These are phyloP conservation scores for Muscina levida DNA, from an alignment of 2,888 invertebrate genomes.

Conservation along the genomic window DNA sequence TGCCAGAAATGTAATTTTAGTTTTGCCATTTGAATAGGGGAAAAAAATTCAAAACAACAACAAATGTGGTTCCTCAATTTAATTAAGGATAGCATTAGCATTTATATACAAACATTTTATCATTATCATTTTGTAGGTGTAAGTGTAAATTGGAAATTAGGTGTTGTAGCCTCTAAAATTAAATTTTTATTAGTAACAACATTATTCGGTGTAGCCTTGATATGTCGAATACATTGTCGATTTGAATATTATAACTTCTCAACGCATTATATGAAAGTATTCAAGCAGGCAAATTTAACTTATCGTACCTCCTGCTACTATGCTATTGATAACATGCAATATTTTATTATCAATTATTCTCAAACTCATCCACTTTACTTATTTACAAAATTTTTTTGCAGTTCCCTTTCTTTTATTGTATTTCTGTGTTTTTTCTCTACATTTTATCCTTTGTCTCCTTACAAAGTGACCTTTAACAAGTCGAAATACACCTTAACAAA, in stretches of 20 bases:
- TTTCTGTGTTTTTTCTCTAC: background rate
- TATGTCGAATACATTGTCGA: too few species aligned
- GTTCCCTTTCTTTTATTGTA: background rate
- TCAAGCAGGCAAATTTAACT: background rate
- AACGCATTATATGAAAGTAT: background rate
- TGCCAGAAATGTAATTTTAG: constrained; percentile 78
- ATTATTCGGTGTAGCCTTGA: too few species aligned
- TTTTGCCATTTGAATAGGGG: too few species aligned
- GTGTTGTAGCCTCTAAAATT: too few species aligned
- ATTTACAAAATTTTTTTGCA: constrained; percentile 7
- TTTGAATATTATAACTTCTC: too few species aligned
- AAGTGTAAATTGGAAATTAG: too few species aligned
- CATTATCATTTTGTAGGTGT: too few species aligned
- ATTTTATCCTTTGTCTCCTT: background rate
- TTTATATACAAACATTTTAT: too few species aligned
- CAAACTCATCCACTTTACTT: constrained; percentile 5
- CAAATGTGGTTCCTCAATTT: too few species aligned
- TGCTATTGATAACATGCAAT: background rate
- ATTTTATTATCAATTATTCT: constrained; percentile 23
- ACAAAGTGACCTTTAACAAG: constrained; percentile 80
- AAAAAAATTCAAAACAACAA: too few species aligned
- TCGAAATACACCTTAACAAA: constrained; percentile 84
- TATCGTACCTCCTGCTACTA: background rate
- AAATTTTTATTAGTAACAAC: too few species aligned
- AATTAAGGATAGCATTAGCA: too few species aligned